These are phyloP conservation scores for Toxotes jaculatrix DNA, from an alignment of 2,113 vertebrate species.

Conservation along the genomic window DNA sequence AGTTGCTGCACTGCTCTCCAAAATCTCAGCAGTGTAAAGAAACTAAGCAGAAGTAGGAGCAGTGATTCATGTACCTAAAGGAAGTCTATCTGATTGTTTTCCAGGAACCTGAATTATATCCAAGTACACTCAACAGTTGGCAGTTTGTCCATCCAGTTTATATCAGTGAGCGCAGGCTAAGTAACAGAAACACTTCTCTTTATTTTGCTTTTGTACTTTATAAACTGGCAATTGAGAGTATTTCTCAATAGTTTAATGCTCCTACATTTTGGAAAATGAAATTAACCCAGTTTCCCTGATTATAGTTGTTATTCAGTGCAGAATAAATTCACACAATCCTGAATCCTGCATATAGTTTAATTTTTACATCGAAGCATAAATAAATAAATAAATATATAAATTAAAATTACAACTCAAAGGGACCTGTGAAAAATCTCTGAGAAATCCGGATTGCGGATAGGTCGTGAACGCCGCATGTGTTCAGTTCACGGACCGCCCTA, in stretches of 20 bases:
- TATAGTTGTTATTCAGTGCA: not conserved
- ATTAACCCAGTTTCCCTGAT: not conserved
- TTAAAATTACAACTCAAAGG: not conserved
- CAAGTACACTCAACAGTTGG: not conserved
- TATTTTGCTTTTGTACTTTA: not conserved
- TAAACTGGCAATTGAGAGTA: too few species aligned
- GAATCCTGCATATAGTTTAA: not conserved
- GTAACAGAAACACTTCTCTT: too few species aligned
- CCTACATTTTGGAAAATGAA: not conserved
- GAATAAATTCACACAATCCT: not conserved
- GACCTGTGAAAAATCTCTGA: too few species aligned
- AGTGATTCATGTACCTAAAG: not conserved
- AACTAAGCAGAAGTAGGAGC: not conserved
- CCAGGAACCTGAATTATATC: not conserved
- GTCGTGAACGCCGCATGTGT: slow-evolving; percentile 33
- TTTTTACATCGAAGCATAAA: not conserved
- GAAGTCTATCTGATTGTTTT: not conserved
- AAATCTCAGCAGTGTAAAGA: not conserved
- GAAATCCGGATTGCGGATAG: not conserved
- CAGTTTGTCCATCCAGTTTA: not conserved
- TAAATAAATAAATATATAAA: not conserved
- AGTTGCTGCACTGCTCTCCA: not conserved
- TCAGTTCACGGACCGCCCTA: slow-evolving; percentile 36
- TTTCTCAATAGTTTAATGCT: not conserved
- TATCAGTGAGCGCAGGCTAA: too few species aligned